Conservation (phyloP, 1,140 invertebrate species). For the Sinella curviseta region DNA sequence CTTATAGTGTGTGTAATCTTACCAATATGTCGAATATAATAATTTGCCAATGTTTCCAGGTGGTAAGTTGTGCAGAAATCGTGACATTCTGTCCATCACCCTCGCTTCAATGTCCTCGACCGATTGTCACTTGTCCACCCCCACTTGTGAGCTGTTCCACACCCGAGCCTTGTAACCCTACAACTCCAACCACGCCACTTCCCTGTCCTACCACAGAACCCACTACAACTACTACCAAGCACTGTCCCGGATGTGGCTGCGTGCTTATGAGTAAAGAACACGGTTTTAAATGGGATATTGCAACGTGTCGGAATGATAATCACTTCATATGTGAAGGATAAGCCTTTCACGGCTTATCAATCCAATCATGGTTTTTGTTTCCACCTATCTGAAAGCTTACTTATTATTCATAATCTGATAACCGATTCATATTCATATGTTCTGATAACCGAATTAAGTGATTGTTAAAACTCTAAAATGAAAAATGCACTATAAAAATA, state of each 20-base stretch:
- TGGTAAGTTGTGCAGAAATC: background rate
- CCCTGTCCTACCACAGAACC: background rate
- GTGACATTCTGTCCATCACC: background rate
- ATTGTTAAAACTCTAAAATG: background rate
- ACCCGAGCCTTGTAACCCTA: background rate
- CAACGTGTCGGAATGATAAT: background rate
- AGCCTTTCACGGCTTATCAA: background rate
- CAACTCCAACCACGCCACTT: background rate
- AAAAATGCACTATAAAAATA: background rate
- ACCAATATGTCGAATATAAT: too few relatives aligned
- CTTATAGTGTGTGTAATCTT: too few relatives aligned
- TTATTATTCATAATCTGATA: background rate
- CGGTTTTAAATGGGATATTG: slow-evolving; percentile 3
- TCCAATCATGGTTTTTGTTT: too few relatives aligned
- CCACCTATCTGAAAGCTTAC: background rate
- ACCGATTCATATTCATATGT: background rate
- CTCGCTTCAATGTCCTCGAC: background rate
- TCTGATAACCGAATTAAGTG: background rate
- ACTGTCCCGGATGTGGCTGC: background rate
- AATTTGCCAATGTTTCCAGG: background rate
- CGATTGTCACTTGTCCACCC: background rate
- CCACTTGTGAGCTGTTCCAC: background rate
- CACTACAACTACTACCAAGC: background rate
- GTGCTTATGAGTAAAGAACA: background rate
- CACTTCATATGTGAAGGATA: slow-evolving; percentile 13